These are phyloP conservation scores for Cynopterus brachyotis DNA, from an alignment of 2,113 vertebrate species.

Conservation along the genomic window DNA sequence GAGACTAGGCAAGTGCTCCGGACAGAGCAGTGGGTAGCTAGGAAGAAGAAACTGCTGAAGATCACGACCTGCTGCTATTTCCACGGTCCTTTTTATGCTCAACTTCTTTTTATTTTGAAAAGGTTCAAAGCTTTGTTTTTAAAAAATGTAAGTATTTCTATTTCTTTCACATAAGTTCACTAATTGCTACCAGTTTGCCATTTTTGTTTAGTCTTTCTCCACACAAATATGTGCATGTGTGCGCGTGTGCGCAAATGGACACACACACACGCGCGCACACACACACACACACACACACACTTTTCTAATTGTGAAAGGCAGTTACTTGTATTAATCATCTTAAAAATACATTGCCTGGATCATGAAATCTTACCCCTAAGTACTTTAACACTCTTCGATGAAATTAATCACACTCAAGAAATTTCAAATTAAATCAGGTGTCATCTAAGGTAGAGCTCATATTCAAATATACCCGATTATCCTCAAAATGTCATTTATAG, in stretches of 20 bases:
- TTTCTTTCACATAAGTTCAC: background rate
- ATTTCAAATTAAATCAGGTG: background rate
- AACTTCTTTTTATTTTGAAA: conserved; percentile 1
- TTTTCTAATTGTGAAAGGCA: background rate
- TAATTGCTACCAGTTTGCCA: background rate
- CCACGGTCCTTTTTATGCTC: background rate
- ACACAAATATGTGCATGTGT: too few species aligned
- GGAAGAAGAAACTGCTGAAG: background rate
- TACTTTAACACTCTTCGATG: background rate
- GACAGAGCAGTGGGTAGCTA: background rate
- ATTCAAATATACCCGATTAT: background rate
- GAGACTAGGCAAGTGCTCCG: background rate
- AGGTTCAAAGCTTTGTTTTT: background rate
- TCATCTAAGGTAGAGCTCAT: background rate
- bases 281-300: background rate
- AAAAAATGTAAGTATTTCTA: background rate
- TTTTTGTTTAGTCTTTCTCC: background rate
- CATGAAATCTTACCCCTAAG: background rate
- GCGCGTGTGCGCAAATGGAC: too few species aligned
- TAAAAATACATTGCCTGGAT: background rate
- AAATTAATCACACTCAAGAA: background rate
- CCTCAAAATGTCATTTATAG: background rate
- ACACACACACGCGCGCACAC: background rate
- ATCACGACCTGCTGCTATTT: background rate
- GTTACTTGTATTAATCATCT: background rate